Base-by-base conservation (phyloP, 2,888 invertebrate genomes). In the Melanophora roralis region DNA sequence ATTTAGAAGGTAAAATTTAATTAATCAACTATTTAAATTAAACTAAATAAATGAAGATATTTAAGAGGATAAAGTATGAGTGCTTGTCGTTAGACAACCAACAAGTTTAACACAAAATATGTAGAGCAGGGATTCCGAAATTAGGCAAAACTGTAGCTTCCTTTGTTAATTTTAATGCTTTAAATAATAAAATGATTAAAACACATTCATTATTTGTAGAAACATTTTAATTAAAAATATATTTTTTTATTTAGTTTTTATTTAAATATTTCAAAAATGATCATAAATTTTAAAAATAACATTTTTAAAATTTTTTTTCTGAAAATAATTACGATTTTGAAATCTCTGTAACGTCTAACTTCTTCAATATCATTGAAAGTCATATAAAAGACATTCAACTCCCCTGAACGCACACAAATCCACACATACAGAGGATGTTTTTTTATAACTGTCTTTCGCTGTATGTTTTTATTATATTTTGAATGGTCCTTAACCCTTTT, bases 401-500 rank as follows among this genome's bases (percentile, higher is more conserved):
- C 23, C 27, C 8, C 27, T 14, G n/a, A n/a, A n/a, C n/a, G n/a
- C 5, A 23, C 36, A 36, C 49, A 32, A 16, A 53, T 2, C 8
- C n/a, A 5, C 8, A 12, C 16, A 19, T 8, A 49, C 4, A 65
- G 9, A 60, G 14, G 14, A 49, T 40, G 27, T 23, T 72, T 53
- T 36, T 73, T 78, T 74, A 60, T 45, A 67, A 45, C 51, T 72
- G 59, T 53, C 72, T 73, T 72, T 64, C 38, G 60, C 45, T 67
- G 55, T 43, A 27, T 27, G 6, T n/a, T n/a, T n/a, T n/a, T 27
- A 27, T 27, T 27, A 27, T 71, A 64, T 16, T 65, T 23, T 19
- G 76, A 73, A 64, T 67, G 80, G 80, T 80, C 80, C 72, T 80
- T 80, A 80, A 80, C 80, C 80, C 80, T 80, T 76, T 76, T 76